Conservation (phyloP, 1,140 invertebrate species). For the Diorhabda carinulata region DNA sequence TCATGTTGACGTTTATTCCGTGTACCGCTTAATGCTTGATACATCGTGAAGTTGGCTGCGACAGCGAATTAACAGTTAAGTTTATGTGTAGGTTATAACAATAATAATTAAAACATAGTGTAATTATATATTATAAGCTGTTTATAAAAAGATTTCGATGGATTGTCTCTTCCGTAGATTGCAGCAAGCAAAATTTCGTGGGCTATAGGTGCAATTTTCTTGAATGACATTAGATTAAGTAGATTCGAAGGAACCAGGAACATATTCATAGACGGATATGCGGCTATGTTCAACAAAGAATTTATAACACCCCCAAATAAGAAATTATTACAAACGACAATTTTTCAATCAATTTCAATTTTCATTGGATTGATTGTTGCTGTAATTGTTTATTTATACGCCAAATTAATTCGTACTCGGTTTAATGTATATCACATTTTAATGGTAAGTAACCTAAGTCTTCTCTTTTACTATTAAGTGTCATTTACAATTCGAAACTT, state of each 20-base stretch:
- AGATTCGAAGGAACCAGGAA: background rate
- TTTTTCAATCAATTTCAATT: background rate
- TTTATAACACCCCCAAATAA: background rate
- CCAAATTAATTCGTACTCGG: background rate
- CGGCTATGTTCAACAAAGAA: background rate
- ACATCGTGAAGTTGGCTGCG: too few relatives aligned
- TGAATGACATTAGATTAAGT: background rate
- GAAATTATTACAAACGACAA: background rate
- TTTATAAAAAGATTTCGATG: too few relatives aligned
- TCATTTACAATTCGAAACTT: too few relatives aligned
- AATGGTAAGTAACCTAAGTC: background rate
- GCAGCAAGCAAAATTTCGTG: background rate
- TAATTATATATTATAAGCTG: too few relatives aligned
- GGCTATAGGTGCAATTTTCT: background rate
- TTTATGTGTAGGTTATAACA: too few relatives aligned
- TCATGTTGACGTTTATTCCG: too few relatives aligned
- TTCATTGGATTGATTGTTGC: background rate
- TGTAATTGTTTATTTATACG: background rate
- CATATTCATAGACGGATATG: background rate
- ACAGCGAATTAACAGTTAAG: too few relatives aligned
- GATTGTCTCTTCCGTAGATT: background rate
- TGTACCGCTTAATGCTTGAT: too few relatives aligned
- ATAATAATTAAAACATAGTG: too few relatives aligned
- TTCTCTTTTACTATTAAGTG: background rate
- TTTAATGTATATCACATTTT: background rate